phyloP scores from a whole-genome alignment of 2,888 invertebrate genomes.

The Polydrusus pterygomalis region DNA sequence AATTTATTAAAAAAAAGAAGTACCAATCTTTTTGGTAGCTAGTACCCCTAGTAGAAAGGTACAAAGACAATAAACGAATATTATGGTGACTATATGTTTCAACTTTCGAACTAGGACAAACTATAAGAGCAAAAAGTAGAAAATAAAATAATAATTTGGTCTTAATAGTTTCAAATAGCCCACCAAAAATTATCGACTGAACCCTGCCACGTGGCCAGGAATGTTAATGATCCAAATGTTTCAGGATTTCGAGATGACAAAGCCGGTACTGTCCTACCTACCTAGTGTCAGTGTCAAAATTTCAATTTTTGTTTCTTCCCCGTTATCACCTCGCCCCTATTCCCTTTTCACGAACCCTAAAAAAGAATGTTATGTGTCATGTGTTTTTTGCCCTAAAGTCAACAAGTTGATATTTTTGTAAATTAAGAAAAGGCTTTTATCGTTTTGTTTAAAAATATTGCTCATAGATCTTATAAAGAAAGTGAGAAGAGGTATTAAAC shows the following conservation, averaged over 20 bases:
- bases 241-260: conserved; percentile 16
- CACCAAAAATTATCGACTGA: conserved; percentile 12
- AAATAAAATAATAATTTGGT: not conserved
- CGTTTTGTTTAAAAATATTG: not conserved
- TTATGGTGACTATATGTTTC: too few relatives aligned
- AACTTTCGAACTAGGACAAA: too few relatives aligned
- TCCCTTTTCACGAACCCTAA: conserved; percentile 16
- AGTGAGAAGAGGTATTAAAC: conserved; percentile 9
- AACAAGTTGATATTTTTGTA: conserved; percentile 33
- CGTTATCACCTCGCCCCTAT: not conserved
- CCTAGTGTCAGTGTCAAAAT: conserved; percentile 12
- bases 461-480: not conserved
- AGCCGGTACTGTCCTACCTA: too few relatives aligned
- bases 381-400: too few relatives aligned
- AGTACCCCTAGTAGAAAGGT: too few relatives aligned
- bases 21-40: not conserved
- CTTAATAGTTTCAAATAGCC: not conserved
- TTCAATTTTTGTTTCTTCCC: conserved; percentile 16
- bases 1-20: too few relatives aligned
- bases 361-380: too few relatives aligned
- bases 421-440: not conserved
- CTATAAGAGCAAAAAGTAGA: too few relatives aligned
- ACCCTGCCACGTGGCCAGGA: conserved; percentile 13
- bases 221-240: not conserved
- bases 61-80: too few relatives aligned